A percentile compares a stretch with the other conserved stretches of the same genome.
Evolutionary conservation across 2,888 invertebrate species (phyloP).

Genomic region (Eupithecia tripunctaria): DNA sequence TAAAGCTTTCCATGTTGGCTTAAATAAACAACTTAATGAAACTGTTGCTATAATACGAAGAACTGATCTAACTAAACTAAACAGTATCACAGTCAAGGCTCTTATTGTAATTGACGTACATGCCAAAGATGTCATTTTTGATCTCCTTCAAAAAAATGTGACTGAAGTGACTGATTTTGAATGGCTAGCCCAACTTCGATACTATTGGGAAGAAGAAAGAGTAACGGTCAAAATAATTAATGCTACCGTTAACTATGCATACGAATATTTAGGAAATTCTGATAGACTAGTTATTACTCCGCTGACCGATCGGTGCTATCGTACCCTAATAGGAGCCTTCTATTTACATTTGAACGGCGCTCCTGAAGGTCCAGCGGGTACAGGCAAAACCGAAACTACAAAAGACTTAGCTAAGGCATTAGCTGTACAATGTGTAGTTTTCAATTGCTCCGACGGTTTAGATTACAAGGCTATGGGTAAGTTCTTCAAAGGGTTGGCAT

Average conservation of each 20-base stretch:
- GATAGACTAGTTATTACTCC: constrained; percentile 91
- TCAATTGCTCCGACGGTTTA: constrained; percentile 94
- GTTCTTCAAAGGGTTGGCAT: constrained; percentile 92
- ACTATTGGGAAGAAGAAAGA: constrained; percentile 90
- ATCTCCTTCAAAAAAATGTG: constrained; percentile 86
- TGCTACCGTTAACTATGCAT: constrained; percentile 90
- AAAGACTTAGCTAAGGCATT: constrained; percentile 96
- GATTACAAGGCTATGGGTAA: constrained; percentile 95
- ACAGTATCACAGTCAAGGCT: constrained; percentile 91
- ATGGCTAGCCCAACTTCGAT: constrained; percentile 92
- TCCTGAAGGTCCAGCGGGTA: constrained; percentile 93
- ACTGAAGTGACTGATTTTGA: constrained; percentile 91
- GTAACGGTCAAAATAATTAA: constrained; percentile 90
- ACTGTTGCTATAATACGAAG: constrained; percentile 89
- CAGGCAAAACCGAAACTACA: constrained; percentile 95
- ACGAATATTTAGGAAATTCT: constrained; percentile 93
- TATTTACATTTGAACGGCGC: constrained; percentile 93
- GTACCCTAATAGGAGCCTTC: constrained; percentile 93
- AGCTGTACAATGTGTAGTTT: constrained; percentile 95
- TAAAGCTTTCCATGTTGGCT: constrained; percentile 80
- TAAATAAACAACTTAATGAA: constrained; percentile 87
- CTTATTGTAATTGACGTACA: constrained; percentile 94
- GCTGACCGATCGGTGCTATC: constrained; percentile 91
- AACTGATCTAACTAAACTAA: constrained; percentile 88
- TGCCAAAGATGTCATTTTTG: constrained; percentile 91